A percentile compares a stretch with the other conserved stretches of the same genome.
Conservation (phyloP, 2,797 vertebrate species). For the Clarias fuscus region DNA sequence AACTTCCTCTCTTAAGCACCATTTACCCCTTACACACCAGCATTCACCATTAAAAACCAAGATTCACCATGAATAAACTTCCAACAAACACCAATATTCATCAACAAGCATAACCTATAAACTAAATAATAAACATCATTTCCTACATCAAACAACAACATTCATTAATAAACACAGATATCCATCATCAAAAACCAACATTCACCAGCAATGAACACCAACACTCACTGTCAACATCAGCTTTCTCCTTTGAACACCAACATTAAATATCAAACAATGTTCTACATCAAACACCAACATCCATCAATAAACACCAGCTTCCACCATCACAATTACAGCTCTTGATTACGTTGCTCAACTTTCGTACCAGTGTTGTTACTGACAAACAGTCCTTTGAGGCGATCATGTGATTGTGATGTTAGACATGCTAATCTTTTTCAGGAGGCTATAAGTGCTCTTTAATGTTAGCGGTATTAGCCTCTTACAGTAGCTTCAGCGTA, state of each 20-base stretch:
- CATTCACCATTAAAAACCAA: not conserved
- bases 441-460: not conserved
- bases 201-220: not conserved
- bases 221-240: not conserved
- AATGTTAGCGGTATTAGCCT: not conserved
- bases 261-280: not conserved
- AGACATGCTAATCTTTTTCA: not conserved
- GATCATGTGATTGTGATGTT: not conserved
- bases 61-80: not conserved
- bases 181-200: not conserved
- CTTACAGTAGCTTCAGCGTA: not conserved
- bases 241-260: not conserved
- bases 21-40: not conserved
- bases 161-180: not conserved
- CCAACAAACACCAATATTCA: not conserved
- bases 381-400: not conserved
- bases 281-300: not conserved
- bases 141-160: not conserved
- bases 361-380: not conserved
- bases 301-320: not conserved
- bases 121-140: too few species aligned
- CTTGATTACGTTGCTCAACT: not conserved
- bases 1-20: not conserved
- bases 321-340: not conserved
- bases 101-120: not conserved